A percentile compares a stretch with the other conserved stretches of the same genome.
phyloP scores from a whole-genome alignment of 2,888 invertebrate genomes.

The Schizotus pectinicornis region DNA sequence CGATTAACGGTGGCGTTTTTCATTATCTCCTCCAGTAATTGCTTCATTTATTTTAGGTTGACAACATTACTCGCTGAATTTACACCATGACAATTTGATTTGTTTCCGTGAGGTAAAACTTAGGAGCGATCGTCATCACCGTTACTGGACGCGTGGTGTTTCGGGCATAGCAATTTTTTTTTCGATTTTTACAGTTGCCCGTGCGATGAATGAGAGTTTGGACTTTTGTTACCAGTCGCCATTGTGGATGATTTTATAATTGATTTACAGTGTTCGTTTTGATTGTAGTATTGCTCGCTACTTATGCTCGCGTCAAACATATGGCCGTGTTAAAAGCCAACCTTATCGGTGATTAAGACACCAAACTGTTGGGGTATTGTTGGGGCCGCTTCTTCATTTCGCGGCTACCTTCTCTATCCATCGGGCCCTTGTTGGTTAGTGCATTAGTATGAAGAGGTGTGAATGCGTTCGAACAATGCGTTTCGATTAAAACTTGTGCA shows the following conservation, averaged over 20 bases:
- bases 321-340: conserved; percentile 26
- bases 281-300: conserved; percentile 21
- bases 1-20: too few species aligned
- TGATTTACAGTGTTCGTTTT: conserved; percentile 29
- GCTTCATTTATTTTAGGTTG: conserved; percentile 24
- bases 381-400: conserved; percentile 8
- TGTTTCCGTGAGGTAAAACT: background rate
- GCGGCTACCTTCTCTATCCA: too few species aligned
- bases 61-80: conserved; percentile 23
- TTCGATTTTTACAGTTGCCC: too few species aligned
- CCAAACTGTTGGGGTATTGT: conserved; percentile 19
- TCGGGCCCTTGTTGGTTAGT: too few species aligned
- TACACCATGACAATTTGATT: conserved; percentile 22
- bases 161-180: too few species aligned
- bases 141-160: too few species aligned
- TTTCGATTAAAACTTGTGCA: too few species aligned
- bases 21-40: conserved; percentile 14
- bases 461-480: too few species aligned
- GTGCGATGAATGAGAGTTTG: too few species aligned
- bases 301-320: conserved; percentile 26
- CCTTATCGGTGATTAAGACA: conserved; percentile 29
- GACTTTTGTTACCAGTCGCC: background rate
- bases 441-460: too few species aligned
- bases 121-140: too few species aligned
- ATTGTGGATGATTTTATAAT: conserved; percentile 28